Evolutionary conservation across 2,888 invertebrate species (phyloP).

Genomic region (Helicoverpa assulta): DNA sequence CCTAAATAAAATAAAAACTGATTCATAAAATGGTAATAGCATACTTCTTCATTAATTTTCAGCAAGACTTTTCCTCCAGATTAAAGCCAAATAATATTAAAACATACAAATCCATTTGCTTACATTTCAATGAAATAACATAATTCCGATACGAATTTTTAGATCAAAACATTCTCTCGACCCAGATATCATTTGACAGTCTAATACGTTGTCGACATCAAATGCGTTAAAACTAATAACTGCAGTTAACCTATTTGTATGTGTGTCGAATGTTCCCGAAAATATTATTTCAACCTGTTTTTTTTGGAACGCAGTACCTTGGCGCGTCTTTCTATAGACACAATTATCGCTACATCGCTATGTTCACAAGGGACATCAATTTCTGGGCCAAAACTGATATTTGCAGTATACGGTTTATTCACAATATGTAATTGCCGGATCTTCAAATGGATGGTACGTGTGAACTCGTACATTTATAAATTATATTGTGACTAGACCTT

Average conservation of each 20-base stretch:
- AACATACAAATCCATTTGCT: slow-evolving; percentile 29
- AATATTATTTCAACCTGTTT: not conserved
- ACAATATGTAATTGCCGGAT: too few relatives aligned
- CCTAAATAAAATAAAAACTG: too few relatives aligned
- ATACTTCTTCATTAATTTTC: not conserved
- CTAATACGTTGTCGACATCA: slow-evolving; percentile 41
- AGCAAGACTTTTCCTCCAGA: slow-evolving; percentile 6
- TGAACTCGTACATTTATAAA: too few relatives aligned
- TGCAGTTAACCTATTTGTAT: slow-evolving; percentile 50
- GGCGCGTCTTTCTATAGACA: not conserved
- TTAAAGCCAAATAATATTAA: not conserved
- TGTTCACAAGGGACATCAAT: too few relatives aligned
- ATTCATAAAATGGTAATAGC: not conserved
- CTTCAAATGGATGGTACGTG: too few relatives aligned
- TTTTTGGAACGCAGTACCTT: not conserved
- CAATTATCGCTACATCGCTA: too few relatives aligned
- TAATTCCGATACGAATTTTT: slow-evolving; percentile 4
- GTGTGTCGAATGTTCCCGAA: slow-evolving; percentile 22
- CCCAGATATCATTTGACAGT: slow-evolving; percentile 53
- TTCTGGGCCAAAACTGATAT: too few relatives aligned
- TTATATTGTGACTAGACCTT: too few relatives aligned
- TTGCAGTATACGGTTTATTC: too few relatives aligned
- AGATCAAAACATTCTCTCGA: slow-evolving; percentile 49
- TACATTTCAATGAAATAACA: slow-evolving; percentile 43
- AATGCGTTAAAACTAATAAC: slow-evolving; percentile 38